Percentiles rank a stretch among this genome's conserved stretches.
Evolutionary conservation across 2,113 vertebrate genomes (phyloP).

Genomic region (Syngnathoides biaculeatus): DNA sequence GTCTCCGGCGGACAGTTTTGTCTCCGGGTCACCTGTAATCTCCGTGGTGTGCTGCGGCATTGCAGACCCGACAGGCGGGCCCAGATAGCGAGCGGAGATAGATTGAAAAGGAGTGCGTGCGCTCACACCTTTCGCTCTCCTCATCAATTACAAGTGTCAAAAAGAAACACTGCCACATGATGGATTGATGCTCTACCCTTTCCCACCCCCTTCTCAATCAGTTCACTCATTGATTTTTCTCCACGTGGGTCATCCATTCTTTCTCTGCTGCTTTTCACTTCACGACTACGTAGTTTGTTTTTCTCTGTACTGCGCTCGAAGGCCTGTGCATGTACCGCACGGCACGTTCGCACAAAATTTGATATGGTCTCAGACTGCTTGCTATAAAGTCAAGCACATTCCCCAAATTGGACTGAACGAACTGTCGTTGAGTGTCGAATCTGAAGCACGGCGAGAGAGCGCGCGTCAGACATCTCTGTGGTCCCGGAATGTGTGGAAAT

Average conservation of each 20-base stretch:
- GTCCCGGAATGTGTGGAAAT: no score
- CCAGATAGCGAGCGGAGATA: constrained; percentile 56
- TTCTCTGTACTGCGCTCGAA: not conserved
- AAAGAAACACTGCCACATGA: constrained; percentile 48
- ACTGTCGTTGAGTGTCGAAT: not conserved
- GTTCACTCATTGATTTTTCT: constrained; percentile 42
- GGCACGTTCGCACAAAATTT: not conserved
- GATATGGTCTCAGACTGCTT: not conserved
- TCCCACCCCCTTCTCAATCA: constrained; percentile 44
- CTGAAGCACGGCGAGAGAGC: no score
- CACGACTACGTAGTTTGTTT: constrained; percentile 23
- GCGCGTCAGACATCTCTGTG: no score
- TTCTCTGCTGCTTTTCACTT: constrained; percentile 12
- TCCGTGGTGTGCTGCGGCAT: constrained; percentile 45
- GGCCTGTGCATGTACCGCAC: not conserved
- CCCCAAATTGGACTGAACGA: not conserved
- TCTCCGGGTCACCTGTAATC: constrained; percentile 27
- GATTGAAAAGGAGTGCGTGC: constrained; percentile 62
- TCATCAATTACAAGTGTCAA: constrained; percentile 62
- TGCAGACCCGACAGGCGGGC: constrained; percentile 55
- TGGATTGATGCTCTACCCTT: constrained; percentile 51
- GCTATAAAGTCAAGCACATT: not conserved
- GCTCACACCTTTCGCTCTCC: constrained; percentile 52
- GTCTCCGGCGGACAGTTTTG: not conserved
- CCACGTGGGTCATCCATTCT: constrained; percentile 34